Percentiles rank a stretch among this genome's conserved stretches.
Evolutionary conservation across 1,140 invertebrate species (phyloP).

Genomic region (Drosophila obscura): DNA sequence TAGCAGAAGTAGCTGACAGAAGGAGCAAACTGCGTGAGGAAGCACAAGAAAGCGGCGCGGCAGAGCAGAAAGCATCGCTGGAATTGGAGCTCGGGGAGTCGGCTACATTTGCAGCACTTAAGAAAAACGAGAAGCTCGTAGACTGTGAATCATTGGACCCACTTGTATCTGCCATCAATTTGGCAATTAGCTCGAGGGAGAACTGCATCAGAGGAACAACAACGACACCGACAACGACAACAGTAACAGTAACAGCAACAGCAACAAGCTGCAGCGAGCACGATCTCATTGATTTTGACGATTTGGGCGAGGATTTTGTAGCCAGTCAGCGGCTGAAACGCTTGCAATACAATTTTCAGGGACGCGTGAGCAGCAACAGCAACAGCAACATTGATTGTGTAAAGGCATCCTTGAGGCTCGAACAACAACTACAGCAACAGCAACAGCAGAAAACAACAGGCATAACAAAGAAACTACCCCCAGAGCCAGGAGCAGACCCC

Average conservation of each 20-base stretch:
- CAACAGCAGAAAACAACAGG: slow-evolving; percentile 55
- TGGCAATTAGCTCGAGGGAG: not conserved
- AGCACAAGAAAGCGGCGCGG: not conserved
- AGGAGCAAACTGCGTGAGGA: slow-evolving; percentile 14
- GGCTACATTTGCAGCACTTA: not conserved
- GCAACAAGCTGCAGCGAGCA: slow-evolving; percentile 66
- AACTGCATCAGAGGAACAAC: not conserved
- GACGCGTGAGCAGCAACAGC: slow-evolving; percentile 60
- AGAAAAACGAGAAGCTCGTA: slow-evolving; percentile 33
- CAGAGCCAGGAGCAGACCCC: slow-evolving; percentile 19
- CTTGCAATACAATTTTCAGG: slow-evolving; percentile 80
- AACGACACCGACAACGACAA: not conserved
- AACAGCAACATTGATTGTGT: slow-evolving; percentile 70
- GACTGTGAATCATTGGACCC: slow-evolving; percentile 45
- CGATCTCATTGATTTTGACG: slow-evolving; percentile 75
- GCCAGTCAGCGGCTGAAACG: slow-evolving; percentile 77
- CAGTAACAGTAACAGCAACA: slow-evolving; percentile 12
- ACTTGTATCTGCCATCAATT: not conserved
- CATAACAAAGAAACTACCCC: slow-evolving; percentile 75
- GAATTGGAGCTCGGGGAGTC: not conserved
- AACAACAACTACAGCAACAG: slow-evolving; percentile 35
- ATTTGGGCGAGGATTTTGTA: slow-evolving; percentile 72
- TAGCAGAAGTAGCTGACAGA: slow-evolving; percentile 11
- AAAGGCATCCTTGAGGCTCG: slow-evolving; percentile 73
- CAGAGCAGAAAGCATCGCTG: slow-evolving; percentile 5